Conservation (phyloP, 1,140 invertebrate genomes). For the Idris sp. region DNA sequence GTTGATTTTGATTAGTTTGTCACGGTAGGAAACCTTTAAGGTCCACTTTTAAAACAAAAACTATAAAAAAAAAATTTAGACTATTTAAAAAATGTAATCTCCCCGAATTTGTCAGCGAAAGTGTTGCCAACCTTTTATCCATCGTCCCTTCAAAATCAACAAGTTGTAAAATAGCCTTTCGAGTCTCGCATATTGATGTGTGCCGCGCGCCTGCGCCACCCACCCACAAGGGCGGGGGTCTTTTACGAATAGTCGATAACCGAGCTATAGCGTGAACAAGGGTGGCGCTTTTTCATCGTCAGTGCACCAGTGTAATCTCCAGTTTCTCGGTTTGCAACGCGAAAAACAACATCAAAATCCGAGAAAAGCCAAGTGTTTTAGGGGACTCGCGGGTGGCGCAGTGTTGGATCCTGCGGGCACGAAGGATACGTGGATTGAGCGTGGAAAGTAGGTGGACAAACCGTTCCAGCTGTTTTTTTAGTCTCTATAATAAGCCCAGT, state of each 20-base stretch:
- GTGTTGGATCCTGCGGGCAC: not conserved
- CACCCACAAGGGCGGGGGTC: slow-evolving; percentile 59
- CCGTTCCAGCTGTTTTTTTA: too few species aligned
- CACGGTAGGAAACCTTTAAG: too few species aligned
- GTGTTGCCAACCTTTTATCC: not conserved
- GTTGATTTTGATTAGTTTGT: too few species aligned
- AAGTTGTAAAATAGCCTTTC: slow-evolving; percentile 35
- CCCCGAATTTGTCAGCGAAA: too few species aligned
- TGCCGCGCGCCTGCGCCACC: slow-evolving; percentile 63
- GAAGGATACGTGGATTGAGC: slow-evolving; percentile 1
- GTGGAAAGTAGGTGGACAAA: slow-evolving; percentile 2
- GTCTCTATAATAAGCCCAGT: slow-evolving; percentile 40
- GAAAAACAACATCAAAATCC: slow-evolving; percentile 4
- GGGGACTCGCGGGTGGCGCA: not conserved
- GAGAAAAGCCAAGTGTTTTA: too few species aligned
- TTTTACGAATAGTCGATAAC: slow-evolving; percentile 75
- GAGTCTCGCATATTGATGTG: slow-evolving; percentile 66
- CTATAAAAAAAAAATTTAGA: too few species aligned
- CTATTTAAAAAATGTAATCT: too few species aligned
- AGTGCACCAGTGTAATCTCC: slow-evolving; percentile 64
- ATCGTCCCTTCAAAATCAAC: slow-evolving; percentile 39
- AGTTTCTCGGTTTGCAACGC: slow-evolving; percentile 48
- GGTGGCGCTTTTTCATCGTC: slow-evolving; percentile 66
- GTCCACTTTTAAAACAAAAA: too few species aligned
- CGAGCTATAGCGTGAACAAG: slow-evolving; percentile 70